phyloP scores from a whole-genome alignment of 2,888 invertebrate species.

The Synanthedon tipuliformis region DNA sequence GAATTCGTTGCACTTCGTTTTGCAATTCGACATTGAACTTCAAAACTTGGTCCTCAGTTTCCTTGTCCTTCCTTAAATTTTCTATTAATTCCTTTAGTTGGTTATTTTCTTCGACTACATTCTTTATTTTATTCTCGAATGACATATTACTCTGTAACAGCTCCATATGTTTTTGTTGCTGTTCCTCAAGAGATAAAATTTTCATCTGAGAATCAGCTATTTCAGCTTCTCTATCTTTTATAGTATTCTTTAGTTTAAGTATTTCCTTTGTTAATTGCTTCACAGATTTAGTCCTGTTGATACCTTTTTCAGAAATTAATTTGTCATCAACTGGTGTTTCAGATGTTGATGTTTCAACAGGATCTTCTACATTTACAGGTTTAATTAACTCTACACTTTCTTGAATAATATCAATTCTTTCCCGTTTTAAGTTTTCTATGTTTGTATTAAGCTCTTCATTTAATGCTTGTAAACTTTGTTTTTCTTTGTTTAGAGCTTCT shows the following conservation, averaged over 20 bases:
- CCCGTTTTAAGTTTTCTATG: conserved; percentile 53
- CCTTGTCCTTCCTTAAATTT: conserved; percentile 26
- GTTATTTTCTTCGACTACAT: conserved; percentile 49
- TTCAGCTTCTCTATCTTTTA: conserved; percentile 65
- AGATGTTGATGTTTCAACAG: conserved; percentile 24
- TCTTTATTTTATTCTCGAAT: conserved; percentile 52
- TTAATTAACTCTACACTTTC: conserved; percentile 48
- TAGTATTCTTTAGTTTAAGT: conserved; percentile 56
- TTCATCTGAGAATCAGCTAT: conserved; percentile 66
- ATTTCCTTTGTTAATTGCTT: conserved; percentile 67
- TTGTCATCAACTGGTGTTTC: conserved; percentile 52
- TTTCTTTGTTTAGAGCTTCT: conserved; percentile 55
- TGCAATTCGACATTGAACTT: conserved; percentile 37
- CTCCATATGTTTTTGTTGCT: conserved; percentile 55
- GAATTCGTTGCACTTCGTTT: conserved; percentile 42
- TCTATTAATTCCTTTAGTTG: conserved; percentile 49
- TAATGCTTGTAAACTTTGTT: conserved; percentile 36
- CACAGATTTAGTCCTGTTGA: conserved; percentile 47
- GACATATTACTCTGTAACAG: conserved; percentile 30
- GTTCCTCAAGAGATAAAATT: conserved; percentile 60
- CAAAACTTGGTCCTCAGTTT: conserved; percentile 29
- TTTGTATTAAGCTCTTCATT: conserved; percentile 48
- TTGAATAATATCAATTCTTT: conserved; percentile 51
- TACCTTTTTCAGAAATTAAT: conserved; percentile 38
- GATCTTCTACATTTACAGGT: conserved; percentile 36